Evolutionary conservation across 2,113 vertebrate species (phyloP), one percentile per base, ranked within the genome.

Genomic region (Pungitius pungitius): DNA sequence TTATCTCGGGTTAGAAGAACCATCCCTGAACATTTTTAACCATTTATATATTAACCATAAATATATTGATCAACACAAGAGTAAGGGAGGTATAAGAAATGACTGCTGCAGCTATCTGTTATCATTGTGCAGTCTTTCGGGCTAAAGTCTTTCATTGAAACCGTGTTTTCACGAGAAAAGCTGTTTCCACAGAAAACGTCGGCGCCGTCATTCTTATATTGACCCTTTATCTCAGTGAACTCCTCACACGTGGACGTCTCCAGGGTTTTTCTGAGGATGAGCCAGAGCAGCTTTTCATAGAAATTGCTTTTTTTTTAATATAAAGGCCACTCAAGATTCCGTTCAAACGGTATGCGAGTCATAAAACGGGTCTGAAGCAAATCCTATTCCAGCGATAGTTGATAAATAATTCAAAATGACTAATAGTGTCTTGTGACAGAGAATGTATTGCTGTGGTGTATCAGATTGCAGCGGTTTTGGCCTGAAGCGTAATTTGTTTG

Each of bases 331-430:
- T 88, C 58, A 72, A 66, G 62, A 86, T 81, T 71, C 63, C 71
- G 73, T 65, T 71, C 33, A 77, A 81, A 73, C 69, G 61, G 27
- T 59, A 59, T 59, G 47, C 62, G 49, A 52, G 72, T 88, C 80
- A 81, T 78, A 82, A 90, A 89, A 74, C 17, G 1, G 55, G 52
- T 78, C 62, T 77, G 85, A 54, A 82, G 81, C 74, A 85, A 92
- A 89, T 88, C 87, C 79, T 88, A 76, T 88, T 92, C 84, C 81
- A 87, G 74, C 83, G 70, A 69, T 62, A 55, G 90, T 83, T 93
- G 87, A 93, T 93, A 82, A 92, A 94, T 94, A 91, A 93, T 94
- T 90, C 78, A 93, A 89, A 88, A 89, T 92, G 91, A 93, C 91
- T 93, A 93, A 93, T 93, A 90, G 90, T 67, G 69, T 69, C 84